These are phyloP conservation scores for Calameuta idolon DNA, from an alignment of 2,888 invertebrate species.

Conservation along the genomic window DNA sequence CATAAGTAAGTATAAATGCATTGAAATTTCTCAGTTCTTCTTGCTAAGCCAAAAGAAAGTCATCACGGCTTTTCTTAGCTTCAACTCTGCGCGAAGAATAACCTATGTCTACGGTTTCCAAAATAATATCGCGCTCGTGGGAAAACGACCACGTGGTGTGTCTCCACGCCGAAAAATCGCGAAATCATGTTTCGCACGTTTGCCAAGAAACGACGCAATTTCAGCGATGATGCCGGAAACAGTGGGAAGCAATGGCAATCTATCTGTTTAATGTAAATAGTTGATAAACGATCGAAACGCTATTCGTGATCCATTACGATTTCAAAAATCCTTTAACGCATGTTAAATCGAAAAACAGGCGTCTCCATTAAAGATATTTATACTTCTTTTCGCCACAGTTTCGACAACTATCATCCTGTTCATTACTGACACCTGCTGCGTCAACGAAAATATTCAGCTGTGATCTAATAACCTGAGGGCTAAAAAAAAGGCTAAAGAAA, in stretches of 20 bases:
- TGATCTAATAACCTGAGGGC: neutral
- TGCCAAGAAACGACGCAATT: conserved; percentile 51
- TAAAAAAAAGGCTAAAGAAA: neutral
- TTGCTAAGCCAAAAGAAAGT: neutral
- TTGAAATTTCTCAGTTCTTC: neutral
- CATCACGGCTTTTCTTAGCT: neutral
- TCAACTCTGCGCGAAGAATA: neutral
- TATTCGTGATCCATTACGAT: neutral
- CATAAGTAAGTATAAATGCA: neutral
- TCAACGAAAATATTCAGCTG: neutral
- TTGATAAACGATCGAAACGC: neutral
- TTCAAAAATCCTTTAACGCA: neutral
- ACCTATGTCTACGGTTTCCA: neutral
- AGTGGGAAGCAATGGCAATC: neutral
- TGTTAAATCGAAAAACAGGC: neutral
- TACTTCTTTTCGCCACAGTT: neutral
- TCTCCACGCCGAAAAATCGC: neutral
- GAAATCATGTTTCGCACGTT: conserved; percentile 14
- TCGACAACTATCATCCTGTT: neutral
- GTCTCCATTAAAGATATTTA: neutral
- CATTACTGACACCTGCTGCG: neutral
- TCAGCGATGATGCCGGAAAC: conserved; percentile 51
- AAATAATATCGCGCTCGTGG: neutral
- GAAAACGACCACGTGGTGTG: conserved; percentile 1
- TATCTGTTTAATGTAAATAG: neutral